Conservation (phyloP, 2,113 vertebrate genomes). For the Rhinoderma darwinii region DNA sequence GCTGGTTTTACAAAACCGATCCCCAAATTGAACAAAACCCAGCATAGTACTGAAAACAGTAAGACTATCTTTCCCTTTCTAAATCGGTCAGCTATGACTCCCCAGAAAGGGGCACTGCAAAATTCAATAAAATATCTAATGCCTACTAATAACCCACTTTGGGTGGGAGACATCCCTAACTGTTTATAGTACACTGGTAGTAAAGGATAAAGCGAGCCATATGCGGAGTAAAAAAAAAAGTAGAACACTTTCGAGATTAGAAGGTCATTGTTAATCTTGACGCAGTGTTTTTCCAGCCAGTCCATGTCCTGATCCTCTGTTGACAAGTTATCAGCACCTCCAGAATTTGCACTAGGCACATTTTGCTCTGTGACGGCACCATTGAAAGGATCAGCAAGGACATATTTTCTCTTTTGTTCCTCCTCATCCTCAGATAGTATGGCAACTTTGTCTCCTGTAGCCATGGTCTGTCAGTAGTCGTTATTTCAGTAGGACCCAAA, state of each 20-base stretch:
- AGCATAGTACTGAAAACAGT: conserved; percentile 93
- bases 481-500: conserved; percentile 49
- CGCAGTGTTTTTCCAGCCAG: conserved; percentile 88
- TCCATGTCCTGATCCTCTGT: conserved; percentile 73
- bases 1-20: conserved; percentile 93
- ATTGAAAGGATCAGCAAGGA: conserved; percentile 86
- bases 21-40: conserved; percentile 93
- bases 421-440: conserved; percentile 96
- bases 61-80: conserved; percentile 90
- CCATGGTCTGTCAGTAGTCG: conserved; percentile 77
- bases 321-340: conserved; percentile 59
- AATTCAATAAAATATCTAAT: conserved; percentile 99
- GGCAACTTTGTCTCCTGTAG: conserved; percentile 90
- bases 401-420: conserved; percentile 91
- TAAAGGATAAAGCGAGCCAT: conserved; percentile 93
- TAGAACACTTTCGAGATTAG: conserved; percentile 97
- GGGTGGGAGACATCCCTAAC: conserved; percentile 91
- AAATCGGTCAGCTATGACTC: conserved; percentile 93
- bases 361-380: conserved; percentile 72
- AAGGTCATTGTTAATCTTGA: conserved; percentile 87
- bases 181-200: conserved; percentile 95
- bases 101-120: conserved; percentile 98
- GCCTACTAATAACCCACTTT: conserved; percentile 92
- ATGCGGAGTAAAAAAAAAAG: conserved; percentile 97
- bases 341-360: conserved; percentile 65